A percentile compares a stretch with the other conserved stretches of the same genome.
phyloP scores from a whole-genome alignment of 2,113 vertebrate species.

The Etheostoma spectabile region DNA sequence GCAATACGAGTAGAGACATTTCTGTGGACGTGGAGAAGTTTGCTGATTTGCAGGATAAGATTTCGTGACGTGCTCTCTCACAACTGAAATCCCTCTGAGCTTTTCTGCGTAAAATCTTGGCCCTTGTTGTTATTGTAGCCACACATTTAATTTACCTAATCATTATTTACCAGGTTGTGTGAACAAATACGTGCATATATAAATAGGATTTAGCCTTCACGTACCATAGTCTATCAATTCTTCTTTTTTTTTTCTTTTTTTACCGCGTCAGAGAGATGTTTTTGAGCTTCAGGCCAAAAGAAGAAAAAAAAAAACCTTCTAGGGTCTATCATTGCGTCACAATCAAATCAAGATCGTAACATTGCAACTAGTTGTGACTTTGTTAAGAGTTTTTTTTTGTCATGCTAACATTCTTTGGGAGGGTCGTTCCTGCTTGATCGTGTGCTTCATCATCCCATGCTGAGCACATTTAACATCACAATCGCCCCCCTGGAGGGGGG shows the following conservation, averaged over 20 bases:
- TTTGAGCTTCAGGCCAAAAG: background rate
- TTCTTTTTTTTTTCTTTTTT: background rate
- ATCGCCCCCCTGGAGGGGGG: constrained; percentile 55
- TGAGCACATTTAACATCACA: constrained; percentile 79
- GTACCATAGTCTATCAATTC: no score
- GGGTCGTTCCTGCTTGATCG: constrained; percentile 71
- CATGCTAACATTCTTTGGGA: constrained; percentile 75
- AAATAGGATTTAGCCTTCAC: background rate
- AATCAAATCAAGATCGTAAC: constrained; percentile 41
- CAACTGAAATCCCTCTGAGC: constrained; percentile 10
- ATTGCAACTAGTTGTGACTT: constrained; percentile 73
- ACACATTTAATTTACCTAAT: background rate
- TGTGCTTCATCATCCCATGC: constrained; percentile 78
- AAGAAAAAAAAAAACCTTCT: constrained; percentile 2
- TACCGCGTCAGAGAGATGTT: background rate
- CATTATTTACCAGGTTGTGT: background rate
- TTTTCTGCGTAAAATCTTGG: constrained; percentile 13
- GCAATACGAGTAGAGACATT: background rate
- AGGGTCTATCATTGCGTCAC: background rate
- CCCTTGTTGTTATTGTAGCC: constrained; percentile 8
- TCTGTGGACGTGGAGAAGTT: constrained; percentile 62
- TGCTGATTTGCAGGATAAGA: constrained; percentile 14
- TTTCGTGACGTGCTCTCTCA: constrained; percentile 33
- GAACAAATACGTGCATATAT: background rate
- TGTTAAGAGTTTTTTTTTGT: constrained; percentile 75